These are phyloP conservation scores for Ictalurus furcatus DNA, from an alignment of 2,113 vertebrate genomes.

Conservation along the genomic window DNA sequence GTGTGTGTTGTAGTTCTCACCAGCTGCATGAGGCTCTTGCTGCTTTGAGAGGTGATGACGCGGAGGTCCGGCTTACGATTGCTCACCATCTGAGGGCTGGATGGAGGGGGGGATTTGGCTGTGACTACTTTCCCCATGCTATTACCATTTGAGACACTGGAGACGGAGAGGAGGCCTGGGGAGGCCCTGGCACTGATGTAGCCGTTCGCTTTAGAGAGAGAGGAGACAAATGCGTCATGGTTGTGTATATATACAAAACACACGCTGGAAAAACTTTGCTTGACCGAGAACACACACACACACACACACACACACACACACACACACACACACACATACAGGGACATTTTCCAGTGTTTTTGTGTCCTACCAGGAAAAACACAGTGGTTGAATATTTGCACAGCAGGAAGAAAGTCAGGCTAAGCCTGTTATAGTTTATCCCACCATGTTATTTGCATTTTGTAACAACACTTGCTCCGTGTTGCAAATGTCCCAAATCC, in stretches of 20 bases:
- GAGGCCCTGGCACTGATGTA: constrained; percentile 94
- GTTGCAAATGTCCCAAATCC: constrained; percentile 40
- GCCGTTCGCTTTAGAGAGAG: constrained; percentile 82
- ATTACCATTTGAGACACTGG: constrained; percentile 86
- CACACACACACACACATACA: too few relatives aligned
- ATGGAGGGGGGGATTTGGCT: constrained; percentile 88
- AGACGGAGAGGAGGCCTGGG: constrained; percentile 89
- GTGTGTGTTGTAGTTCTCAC: constrained; percentile 73
- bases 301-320: not conserved
- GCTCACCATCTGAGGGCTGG: constrained; percentile 79
- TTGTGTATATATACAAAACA: not conserved
- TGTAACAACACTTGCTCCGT: constrained; percentile 38
- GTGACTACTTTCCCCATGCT: constrained; percentile 91
- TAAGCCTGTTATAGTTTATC: constrained; percentile 44
- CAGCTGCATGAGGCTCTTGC: constrained; percentile 96
- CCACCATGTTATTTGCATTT: constrained; percentile 43
- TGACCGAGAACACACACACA: constrained; percentile 20
- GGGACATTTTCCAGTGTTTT: constrained; percentile 1
- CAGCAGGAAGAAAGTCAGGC: constrained; percentile 35
- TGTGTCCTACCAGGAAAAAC: constrained; percentile 31
- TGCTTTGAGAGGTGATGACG: constrained; percentile 94
- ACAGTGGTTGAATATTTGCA: constrained; percentile 40
- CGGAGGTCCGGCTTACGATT: constrained; percentile 94
- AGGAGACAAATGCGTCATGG: constrained; percentile 33
- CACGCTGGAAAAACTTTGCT: constrained; percentile 10